Evolutionary conservation across 2,113 vertebrate genomes (phyloP).

Genomic region (Euleptes europaea): DNA sequence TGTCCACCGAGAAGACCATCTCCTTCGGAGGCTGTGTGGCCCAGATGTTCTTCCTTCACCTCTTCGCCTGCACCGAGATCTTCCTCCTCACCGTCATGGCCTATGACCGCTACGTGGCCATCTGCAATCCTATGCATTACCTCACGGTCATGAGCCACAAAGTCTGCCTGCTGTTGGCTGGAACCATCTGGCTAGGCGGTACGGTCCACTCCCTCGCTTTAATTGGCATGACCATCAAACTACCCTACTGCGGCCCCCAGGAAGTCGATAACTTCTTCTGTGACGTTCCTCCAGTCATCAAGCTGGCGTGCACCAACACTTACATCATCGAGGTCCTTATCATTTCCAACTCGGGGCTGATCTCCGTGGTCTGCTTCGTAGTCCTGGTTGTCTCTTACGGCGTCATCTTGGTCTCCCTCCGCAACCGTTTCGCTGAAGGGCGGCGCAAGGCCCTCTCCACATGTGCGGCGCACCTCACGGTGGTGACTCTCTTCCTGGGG

Average conservation of each 20-base stretch:
- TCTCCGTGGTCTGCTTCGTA: conserved; percentile 61
- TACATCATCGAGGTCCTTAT: conserved; percentile 64
- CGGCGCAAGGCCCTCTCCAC: conserved; percentile 66
- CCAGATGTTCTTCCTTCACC: conserved; percentile 70
- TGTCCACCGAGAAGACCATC: conserved; percentile 58
- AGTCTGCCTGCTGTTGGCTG: conserved; percentile 55
- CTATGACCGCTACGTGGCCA: conserved; percentile 70
- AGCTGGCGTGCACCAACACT: conserved; percentile 62
- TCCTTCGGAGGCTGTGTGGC: conserved; percentile 58
- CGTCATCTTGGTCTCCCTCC: conserved; percentile 59
- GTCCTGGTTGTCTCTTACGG: conserved; percentile 62
- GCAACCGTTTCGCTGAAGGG: conserved; percentile 50
- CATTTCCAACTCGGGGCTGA: conserved; percentile 63
- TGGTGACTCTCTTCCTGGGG: conserved; percentile 64
- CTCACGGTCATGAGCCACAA: conserved; percentile 65
- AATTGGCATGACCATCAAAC: conserved; percentile 59
- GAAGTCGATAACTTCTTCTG: conserved; percentile 73
- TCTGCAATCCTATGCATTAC: conserved; percentile 69
- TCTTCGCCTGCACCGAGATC: conserved; percentile 70
- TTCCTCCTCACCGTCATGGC: conserved; percentile 72
- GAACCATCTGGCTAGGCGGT: conserved; percentile 55
- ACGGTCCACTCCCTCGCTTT: conserved; percentile 62
- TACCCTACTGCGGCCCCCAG: conserved; percentile 67
- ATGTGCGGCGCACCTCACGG: conserved; percentile 61
- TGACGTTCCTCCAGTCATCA: conserved; percentile 64